A percentile compares a stretch with the other conserved stretches of the same genome.
These are phyloP conservation scores for Narcine bancroftii DNA, from an alignment of 2,113 vertebrate species.

Conservation along the genomic window DNA sequence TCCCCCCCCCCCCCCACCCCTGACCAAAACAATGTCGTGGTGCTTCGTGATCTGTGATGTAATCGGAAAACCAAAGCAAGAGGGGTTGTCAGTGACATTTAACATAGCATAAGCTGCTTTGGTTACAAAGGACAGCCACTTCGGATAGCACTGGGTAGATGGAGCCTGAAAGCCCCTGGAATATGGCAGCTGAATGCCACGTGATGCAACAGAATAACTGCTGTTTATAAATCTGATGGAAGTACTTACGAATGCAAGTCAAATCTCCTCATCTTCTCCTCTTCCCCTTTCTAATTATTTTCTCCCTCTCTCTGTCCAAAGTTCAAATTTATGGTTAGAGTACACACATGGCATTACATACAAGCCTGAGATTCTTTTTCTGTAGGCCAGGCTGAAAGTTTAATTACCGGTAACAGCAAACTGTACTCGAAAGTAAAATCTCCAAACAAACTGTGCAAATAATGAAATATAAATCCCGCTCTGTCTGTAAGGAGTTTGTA, in stretches of 20 bases:
- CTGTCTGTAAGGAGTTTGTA: no score
- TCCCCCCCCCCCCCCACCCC: not conserved
- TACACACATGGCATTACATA: no score
- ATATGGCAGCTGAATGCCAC: not conserved
- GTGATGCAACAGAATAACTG: not conserved
- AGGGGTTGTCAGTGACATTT: not conserved
- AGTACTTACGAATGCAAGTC: not conserved
- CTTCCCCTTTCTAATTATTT: not conserved
- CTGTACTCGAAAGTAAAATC: no score
- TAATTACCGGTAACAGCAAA: no score
- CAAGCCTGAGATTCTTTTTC: no score
- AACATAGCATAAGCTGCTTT: slow-evolving; percentile 15
- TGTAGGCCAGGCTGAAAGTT: no score
- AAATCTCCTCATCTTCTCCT: not conserved
- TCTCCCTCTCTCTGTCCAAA: no score
- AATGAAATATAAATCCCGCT: no score
- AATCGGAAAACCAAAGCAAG: not conserved
- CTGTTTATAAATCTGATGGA: slow-evolving; percentile 14
- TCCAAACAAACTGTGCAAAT: no score
- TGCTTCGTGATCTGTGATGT: not conserved
- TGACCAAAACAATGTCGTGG: not conserved
- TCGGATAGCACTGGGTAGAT: not conserved
- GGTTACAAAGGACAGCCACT: not conserved
- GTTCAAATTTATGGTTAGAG: no score
- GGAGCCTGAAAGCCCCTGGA: not conserved